Evolutionary conservation across 1,140 invertebrate species (phyloP), one percentile per base, ranked within the genome.

Genomic region (Carposina sasakii): DNA sequence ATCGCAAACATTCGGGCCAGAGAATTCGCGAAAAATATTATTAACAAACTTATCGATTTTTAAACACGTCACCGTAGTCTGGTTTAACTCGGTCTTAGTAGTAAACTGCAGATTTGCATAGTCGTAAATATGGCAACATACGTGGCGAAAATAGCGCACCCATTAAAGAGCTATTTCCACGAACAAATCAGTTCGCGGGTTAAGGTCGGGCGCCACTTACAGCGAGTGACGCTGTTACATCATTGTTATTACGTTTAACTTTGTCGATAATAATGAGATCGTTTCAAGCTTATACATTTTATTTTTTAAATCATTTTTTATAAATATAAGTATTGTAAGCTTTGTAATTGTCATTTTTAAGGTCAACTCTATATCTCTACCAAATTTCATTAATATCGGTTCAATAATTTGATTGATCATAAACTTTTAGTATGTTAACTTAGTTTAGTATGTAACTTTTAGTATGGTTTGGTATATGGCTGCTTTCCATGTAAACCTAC

Each of bases 81-180:
- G n/a, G n/a, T n/a, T n/a, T n/a, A n/a, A n/a, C n/a, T n/a, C n/a
- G n/a, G n/a, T n/a, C n/a, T n/a, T n/a, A n/a, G n/a, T n/a, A n/a
- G n/a, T n/a, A n/a, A n/a, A n/a, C n/a, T n/a, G n/a, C n/a, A n/a
- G n/a, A n/a, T n/a, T n/a, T n/a, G n/a, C n/a, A n/a, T n/a, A n/a
- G 28, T 30, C 28, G 15, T 30, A 30, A 2, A 30, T 10, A 30
- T 17, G 2, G 33, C 33, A 3, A 36, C 15, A 16, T 16, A 16
- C n/a, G 2, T 13, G 13, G 2, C 36, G 21, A 22, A 44, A 54
- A 54, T 45, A 13, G 39, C 20, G 33, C 41, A 20, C 36, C 42
- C 49, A 68, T 65, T 60, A 63, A 53, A 62, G 52, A 48, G 52
- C 54, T 48, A 61, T 58, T 69, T 66, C 56, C 56, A 48, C 52